Percentiles rank a stretch among this genome's conserved stretches.
phyloP scores from a whole-genome alignment of 2,797 vertebrate genomes.

The Pseudocheirus occidentalis region DNA sequence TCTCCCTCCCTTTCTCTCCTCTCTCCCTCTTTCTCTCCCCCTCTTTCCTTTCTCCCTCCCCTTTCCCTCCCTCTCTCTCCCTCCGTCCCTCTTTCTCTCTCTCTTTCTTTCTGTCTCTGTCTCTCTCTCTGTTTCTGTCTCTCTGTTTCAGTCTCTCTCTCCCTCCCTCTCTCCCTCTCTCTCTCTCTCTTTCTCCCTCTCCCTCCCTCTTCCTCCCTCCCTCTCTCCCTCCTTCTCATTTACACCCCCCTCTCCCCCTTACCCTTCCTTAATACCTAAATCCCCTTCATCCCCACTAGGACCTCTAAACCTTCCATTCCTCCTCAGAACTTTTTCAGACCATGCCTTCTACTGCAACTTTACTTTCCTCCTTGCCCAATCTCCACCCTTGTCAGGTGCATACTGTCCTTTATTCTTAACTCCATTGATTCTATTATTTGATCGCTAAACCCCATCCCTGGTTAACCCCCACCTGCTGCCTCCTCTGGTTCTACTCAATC shows the following conservation, averaged over 20 bases:
- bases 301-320: not conserved
- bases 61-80: too few species aligned
- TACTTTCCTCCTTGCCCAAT: not conserved
- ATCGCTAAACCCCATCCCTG: not conserved
- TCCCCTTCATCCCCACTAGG: not conserved
- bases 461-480: not conserved
- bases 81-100: too few species aligned
- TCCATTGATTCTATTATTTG: not conserved
- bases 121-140: not conserved
- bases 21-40: too few species aligned
- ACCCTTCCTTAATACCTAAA: not conserved
- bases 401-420: not conserved
- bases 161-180: too few species aligned
- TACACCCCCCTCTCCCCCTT: too few species aligned
- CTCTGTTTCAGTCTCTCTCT: too few species aligned
- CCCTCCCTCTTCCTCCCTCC: fast-evolving
- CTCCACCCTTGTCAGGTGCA: not conserved
- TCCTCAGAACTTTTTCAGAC: too few species aligned
- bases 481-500: not conserved
- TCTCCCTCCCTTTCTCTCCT: not conserved
- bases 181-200: too few species aligned
- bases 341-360: not conserved
- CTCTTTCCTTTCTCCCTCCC: too few species aligned
- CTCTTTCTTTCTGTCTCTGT: too few species aligned
- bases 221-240: not conserved